Conservation (phyloP, 2,888 invertebrate species). For the Pyralis farinalis region DNA sequence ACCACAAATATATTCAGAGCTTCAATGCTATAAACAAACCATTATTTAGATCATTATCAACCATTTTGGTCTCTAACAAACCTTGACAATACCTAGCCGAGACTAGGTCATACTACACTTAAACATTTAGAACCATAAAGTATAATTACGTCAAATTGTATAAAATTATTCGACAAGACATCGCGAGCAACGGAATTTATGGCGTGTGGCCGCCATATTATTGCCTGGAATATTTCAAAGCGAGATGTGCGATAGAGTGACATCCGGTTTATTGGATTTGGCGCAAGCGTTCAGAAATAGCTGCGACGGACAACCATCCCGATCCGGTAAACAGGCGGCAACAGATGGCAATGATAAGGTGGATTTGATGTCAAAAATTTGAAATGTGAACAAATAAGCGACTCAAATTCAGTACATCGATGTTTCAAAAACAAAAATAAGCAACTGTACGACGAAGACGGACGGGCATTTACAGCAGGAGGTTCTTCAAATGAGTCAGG, state of each 20-base stretch:
- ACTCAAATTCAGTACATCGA: too few species aligned
- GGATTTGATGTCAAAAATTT: background rate
- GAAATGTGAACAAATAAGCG: too few species aligned
- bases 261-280: conserved; percentile 29
- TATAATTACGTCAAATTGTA: background rate
- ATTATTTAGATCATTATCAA: too few species aligned
- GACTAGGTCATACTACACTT: too few species aligned
- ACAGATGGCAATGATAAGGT: background rate
- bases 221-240: conserved; percentile 21
- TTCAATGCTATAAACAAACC: too few species aligned
- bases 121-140: background rate
- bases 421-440: too few species aligned
- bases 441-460: too few species aligned
- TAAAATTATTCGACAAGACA: background rate
- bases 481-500: too few species aligned
- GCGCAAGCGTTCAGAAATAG: conserved; percentile 11
- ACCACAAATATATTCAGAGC: too few species aligned
- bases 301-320: conserved; percentile 5
- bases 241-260: conserved; percentile 16
- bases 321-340: background rate
- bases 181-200: background rate
- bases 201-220: background rate
- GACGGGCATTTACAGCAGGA: too few species aligned
- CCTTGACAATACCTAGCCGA: background rate
- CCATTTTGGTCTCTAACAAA: background rate